Conservation (phyloP, 2,113 vertebrate species). For the Dicrurus megarhynchus region DNA sequence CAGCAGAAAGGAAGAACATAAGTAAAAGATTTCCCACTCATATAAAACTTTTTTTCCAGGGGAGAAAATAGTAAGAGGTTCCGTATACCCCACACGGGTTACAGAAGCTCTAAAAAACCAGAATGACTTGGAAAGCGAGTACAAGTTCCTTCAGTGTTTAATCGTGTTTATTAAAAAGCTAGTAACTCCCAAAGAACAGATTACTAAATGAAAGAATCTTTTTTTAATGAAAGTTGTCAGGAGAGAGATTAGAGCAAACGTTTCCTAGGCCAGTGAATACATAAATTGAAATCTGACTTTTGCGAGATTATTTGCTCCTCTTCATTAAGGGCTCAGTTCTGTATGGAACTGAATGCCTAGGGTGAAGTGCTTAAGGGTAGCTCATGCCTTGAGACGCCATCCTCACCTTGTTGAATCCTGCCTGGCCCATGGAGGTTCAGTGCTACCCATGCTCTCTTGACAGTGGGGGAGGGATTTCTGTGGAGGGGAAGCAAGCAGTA, state of each 20-base stretch:
- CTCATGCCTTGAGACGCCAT: not conserved
- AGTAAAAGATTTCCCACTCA: not conserved
- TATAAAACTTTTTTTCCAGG: not conserved
- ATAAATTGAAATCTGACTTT: not conserved
- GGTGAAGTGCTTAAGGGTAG: not conserved
- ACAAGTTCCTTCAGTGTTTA: not conserved
- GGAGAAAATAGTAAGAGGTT: not conserved
- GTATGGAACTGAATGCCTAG: not conserved
- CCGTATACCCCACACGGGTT: not conserved
- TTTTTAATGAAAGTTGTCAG: not conserved
- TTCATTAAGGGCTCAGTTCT: not conserved
- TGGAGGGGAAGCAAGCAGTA: not conserved
- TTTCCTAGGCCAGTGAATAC: not conserved
- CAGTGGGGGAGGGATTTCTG: not conserved
- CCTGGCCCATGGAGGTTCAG: not conserved
- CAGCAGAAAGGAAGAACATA: not conserved
- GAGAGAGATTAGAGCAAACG: not conserved
- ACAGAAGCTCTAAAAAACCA: not conserved
- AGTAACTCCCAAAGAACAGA: not conserved
- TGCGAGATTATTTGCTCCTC: not conserved
- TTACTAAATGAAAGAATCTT: not conserved
- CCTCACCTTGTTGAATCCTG: not conserved
- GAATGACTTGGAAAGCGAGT: not conserved
- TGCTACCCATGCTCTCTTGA: accelerated
- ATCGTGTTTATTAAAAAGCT: conserved; percentile 10